Evolutionary conservation across 2,113 vertebrate species (phyloP).

Genomic region (Mirza zaza): DNA sequence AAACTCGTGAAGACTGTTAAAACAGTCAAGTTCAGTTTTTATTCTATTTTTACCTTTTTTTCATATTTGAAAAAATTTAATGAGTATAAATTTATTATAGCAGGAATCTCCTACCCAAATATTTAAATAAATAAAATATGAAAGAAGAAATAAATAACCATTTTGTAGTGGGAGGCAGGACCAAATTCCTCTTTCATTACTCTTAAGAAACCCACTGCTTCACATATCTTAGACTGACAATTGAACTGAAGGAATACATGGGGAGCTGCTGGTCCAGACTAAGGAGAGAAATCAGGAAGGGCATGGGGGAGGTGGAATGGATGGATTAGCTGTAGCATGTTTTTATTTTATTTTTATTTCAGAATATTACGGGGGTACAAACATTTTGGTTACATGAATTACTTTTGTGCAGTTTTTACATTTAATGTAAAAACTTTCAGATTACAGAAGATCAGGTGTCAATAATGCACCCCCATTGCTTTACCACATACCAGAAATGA

Average conservation of each 20-base stretch:
- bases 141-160: slow-evolving; percentile 72
- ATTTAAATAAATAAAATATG: slow-evolving; percentile 82
- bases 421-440: slow-evolving; percentile 76
- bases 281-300: background rate
- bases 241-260: slow-evolving; percentile 48
- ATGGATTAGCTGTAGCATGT: background rate
- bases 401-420: slow-evolving; percentile 77
- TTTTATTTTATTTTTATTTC: background rate
- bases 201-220: slow-evolving; percentile 48
- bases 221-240: slow-evolving; percentile 31
- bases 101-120: slow-evolving; percentile 79
- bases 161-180: slow-evolving; percentile 69
- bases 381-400: no score
- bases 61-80: slow-evolving; percentile 74
- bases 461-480: background rate
- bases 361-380: no score
- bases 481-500: slow-evolving; percentile 43
- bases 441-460: background rate
- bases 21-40: slow-evolving; percentile 56
- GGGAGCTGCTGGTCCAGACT: slow-evolving; percentile 46
- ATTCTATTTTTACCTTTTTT: no score
- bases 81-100: slow-evolving; percentile 79
- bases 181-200: slow-evolving; percentile 50
- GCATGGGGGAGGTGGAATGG: background rate
- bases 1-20: slow-evolving; percentile 82